Base-by-base conservation (phyloP, 1,140 invertebrate species). In the Panagrolaimus sp. region DNA sequence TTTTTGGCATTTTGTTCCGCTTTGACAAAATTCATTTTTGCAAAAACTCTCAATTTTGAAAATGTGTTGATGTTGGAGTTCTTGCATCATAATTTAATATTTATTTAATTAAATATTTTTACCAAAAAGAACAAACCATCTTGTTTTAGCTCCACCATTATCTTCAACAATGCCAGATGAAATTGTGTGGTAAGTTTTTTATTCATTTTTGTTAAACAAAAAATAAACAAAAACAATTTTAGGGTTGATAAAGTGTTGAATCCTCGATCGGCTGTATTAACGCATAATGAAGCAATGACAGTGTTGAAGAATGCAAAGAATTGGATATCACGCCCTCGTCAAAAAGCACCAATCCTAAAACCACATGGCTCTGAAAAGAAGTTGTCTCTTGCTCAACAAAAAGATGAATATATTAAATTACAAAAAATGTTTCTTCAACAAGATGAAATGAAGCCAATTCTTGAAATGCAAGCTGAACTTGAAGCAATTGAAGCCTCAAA, bases 201-300 rank as follows among this genome's bases (percentile, higher is more conserved):
- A 38, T 7, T 4, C 32, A 2, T 38, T 38, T 38, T 38, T 38
- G n/a, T 38, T 4, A 38, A 38, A 4, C 7, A 2, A 4, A 38
- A 38, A 38, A 38, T 38, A 38, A 4, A 38, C 2, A 38, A 38
- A 2, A 38, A 38, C 32, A 4, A 4, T 38, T 38, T 58, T 58
- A 26, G 52, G 52, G 52, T 58, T 28, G 52, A 58, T 12, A 58
- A 58, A 28, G 52, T 58, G 10, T 10, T 58, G 10, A 24, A 58
- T 14, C 17, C 52, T 12, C 52, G 52, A 2, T 21, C 52, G 10
- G 21, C 52, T 5, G 52, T 58, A 12, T 8, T 58, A 28, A 58
- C 52, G 7, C 52, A 58, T 21, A 28, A 21, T 17, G 52, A 58
- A 24, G 52, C 28, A 21, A 21, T 14, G 15, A 28, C 21, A 58